A percentile compares a stretch with the other conserved stretches of the same genome.
These are phyloP conservation scores for Myripristis jacobus DNA, from an alignment of 2,797 vertebrate species.

Conservation along the genomic window DNA sequence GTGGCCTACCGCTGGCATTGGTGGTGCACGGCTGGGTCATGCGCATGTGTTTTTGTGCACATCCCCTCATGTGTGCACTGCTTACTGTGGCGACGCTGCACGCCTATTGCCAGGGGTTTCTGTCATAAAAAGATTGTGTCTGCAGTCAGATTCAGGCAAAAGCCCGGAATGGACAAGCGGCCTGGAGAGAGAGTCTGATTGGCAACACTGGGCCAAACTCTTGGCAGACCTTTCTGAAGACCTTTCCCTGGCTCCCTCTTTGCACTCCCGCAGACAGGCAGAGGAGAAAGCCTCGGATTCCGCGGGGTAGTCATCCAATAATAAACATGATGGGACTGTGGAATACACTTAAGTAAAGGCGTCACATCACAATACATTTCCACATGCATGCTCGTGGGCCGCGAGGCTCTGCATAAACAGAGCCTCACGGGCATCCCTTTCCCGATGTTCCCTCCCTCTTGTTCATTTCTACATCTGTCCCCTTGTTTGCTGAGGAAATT, in stretches of 20 bases:
- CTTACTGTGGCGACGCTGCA: conserved; percentile 22
- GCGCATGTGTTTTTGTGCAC: conserved; percentile 7
- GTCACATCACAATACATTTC: conserved; percentile 10
- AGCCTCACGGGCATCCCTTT: conserved; percentile 29
- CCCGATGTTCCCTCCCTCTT: conserved; percentile 32
- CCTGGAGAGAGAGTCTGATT: conserved; percentile 59
- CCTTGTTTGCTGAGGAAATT: conserved; percentile 63
- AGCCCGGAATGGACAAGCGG: conserved; percentile 49
- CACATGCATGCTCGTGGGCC: conserved; percentile 18
- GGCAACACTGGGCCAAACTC: conserved; percentile 59
- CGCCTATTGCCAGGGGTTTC: conserved; percentile 59
- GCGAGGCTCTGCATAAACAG: conserved; percentile 15
- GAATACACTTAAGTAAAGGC: conserved; percentile 31
- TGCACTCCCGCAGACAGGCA: conserved; percentile 39
- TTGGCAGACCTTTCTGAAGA: conserved; percentile 57
- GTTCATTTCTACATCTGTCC: conserved; percentile 40
- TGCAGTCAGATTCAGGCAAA: conserved; percentile 50
- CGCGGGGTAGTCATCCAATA: conserved; percentile 19
- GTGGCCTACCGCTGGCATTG: background rate
- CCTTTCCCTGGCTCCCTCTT: conserved; percentile 48
- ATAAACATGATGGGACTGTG: conserved; percentile 8
- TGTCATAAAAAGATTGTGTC: conserved; percentile 53
- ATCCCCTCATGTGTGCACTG: conserved; percentile 5
- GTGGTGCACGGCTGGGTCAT: conserved; percentile 36
- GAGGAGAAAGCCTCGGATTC: conserved; percentile 41